Conservation (phyloP, 2,113 vertebrate species). For the Pungitius pungitius region DNA sequence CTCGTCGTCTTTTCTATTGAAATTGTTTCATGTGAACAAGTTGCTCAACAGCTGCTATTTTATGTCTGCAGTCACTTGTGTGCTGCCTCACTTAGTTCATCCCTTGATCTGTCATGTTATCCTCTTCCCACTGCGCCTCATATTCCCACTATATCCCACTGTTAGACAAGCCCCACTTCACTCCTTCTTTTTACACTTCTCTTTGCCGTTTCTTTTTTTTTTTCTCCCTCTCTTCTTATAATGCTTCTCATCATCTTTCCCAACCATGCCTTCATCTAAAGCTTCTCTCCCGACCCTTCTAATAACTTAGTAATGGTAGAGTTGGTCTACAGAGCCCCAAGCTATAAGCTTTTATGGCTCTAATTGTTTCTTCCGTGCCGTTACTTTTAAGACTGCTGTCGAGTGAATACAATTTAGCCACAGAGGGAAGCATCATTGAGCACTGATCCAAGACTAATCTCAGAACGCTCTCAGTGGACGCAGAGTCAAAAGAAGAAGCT, state of each 20-base stretch:
- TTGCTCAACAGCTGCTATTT: slow-evolving; percentile 55
- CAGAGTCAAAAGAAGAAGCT: slow-evolving; percentile 52
- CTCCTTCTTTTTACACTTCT: not conserved
- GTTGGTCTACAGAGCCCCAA: slow-evolving; percentile 61
- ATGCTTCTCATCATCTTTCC: slow-evolving; percentile 20
- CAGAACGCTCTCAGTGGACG: slow-evolving; percentile 51
- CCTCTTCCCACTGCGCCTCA: slow-evolving; percentile 30
- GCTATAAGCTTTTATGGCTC: slow-evolving; percentile 66
- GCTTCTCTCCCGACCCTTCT: slow-evolving; percentile 22
- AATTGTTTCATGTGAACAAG: slow-evolving; percentile 45
- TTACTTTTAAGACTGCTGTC: slow-evolving; percentile 61
- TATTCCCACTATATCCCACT: slow-evolving; percentile 44
- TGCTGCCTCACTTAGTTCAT: slow-evolving; percentile 52
- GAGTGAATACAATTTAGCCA: slow-evolving; percentile 71
- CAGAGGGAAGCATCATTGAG: slow-evolving; percentile 58
- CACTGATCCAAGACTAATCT: slow-evolving; percentile 66
- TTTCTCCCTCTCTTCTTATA: slow-evolving; percentile 5
- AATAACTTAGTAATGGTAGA: slow-evolving; percentile 69
- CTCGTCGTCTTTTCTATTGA: slow-evolving; percentile 10
- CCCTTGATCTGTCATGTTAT: slow-evolving; percentile 61
- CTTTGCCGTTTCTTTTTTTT: slow-evolving; percentile 8
- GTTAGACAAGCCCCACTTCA: slow-evolving; percentile 28
- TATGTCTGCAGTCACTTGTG: slow-evolving; percentile 56
- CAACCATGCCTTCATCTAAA: slow-evolving; percentile 36
- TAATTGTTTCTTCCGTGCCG: slow-evolving; percentile 76